phyloP scores from a whole-genome alignment of 2,888 invertebrate genomes.

The Cataglyphis albicans region DNA sequence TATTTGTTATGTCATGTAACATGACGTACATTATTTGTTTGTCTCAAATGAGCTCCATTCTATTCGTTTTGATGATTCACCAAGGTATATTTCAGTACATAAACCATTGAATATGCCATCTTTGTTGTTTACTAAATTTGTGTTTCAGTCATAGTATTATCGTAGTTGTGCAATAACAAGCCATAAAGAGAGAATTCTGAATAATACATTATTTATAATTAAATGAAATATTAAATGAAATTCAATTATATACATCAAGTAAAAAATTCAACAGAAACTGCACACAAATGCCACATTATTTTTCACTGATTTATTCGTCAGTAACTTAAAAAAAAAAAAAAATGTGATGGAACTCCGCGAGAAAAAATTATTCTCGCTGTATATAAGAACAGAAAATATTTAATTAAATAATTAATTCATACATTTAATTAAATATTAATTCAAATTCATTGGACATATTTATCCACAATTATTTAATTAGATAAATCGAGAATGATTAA shows the following conservation, averaged over 20 bases:
- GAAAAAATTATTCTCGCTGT: neutral
- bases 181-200: neutral
- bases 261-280: neutral
- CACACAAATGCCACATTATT: neutral
- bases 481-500: neutral
- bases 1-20: slow-evolving; percentile 36
- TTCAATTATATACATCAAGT: neutral
- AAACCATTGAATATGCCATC: slow-evolving; percentile 30
- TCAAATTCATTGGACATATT: neutral
- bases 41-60: slow-evolving; percentile 37
- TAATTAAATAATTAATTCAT: neutral
- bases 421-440: neutral
- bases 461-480: neutral
- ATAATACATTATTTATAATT: neutral
- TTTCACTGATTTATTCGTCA: neutral
- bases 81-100: slow-evolving; percentile 46
- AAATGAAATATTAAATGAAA: no score
- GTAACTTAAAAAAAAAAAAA: neutral
- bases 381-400: neutral
- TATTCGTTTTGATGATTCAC: slow-evolving; percentile 49
- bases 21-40: slow-evolving; percentile 20
- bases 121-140: slow-evolving; percentile 16
- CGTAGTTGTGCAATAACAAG: slow-evolving; percentile 24
- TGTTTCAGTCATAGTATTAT: slow-evolving; percentile 1
- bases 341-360: neutral